Conservation (phyloP, 2,113 vertebrate genomes). For the Beaufortia kweichowensis region DNA sequence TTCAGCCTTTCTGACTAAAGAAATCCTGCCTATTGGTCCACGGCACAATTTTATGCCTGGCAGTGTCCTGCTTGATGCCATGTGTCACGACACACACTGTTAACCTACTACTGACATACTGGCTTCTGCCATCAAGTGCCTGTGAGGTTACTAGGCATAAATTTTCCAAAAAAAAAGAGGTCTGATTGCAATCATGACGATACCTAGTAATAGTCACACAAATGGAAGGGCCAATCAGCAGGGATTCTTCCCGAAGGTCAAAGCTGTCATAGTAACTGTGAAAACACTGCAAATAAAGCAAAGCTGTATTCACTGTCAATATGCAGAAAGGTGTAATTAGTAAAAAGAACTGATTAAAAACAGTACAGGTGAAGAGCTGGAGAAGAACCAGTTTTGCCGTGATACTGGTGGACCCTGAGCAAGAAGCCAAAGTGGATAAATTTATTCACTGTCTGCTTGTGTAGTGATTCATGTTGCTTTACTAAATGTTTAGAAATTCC, state of each 20-base stretch:
- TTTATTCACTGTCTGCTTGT: background rate
- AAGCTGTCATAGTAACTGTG: conserved; percentile 35
- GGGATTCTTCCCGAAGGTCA: conserved; percentile 16
- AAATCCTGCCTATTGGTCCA: background rate
- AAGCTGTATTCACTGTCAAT: background rate
- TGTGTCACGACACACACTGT: background rate
- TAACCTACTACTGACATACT: background rate
- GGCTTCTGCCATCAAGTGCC: background rate
- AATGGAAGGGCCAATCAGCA: conserved; percentile 44
- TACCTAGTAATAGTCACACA: conserved; percentile 4
- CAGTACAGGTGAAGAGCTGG: background rate
- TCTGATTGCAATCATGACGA: conserved; percentile 54
- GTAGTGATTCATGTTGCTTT: conserved; percentile 4
- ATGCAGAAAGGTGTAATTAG: background rate
- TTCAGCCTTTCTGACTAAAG: background rate
- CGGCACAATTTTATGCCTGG: background rate
- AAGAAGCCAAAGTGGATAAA: conserved; percentile 7
- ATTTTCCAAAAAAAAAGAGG: conserved; percentile 1
- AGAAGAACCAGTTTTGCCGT: background rate
- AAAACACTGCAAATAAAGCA: conserved; percentile 19
- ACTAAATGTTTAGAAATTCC: background rate
- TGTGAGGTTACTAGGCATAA: conserved; percentile 28
- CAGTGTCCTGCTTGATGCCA: background rate
- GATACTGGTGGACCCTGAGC: background rate
- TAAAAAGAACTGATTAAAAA: background rate